Percentiles rank a stretch among this genome's conserved stretches.
phyloP scores from a whole-genome alignment of 2,888 invertebrate genomes.

The Drosophila birchii region DNA sequence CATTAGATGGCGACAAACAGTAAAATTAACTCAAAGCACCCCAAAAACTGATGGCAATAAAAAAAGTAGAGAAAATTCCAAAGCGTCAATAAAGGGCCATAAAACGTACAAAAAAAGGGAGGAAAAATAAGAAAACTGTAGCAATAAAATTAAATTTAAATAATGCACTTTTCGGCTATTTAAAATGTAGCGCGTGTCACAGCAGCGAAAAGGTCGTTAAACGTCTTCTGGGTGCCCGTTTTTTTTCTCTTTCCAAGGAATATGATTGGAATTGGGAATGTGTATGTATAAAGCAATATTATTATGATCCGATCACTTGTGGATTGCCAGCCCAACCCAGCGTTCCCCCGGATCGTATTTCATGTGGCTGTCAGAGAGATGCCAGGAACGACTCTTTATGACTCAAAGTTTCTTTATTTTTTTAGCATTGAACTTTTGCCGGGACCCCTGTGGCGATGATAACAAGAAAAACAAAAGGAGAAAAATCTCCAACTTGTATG shows the following conservation, averaged over 20 bases:
- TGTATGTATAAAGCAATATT: neutral
- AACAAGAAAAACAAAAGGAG: neutral
- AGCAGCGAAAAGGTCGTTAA: conserved; percentile 50
- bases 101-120: conserved; percentile 49
- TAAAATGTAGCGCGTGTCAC: conserved; percentile 77
- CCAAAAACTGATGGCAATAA: conserved; percentile 44
- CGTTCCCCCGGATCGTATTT: conserved; percentile 55
- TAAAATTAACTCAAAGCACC: conserved; percentile 71
- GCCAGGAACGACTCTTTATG: conserved; percentile 35
- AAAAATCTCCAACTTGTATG: conserved; percentile 16
- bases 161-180: conserved; percentile 51
- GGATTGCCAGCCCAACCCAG: conserved; percentile 48
- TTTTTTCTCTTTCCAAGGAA: conserved; percentile 13
- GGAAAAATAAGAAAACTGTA: conserved; percentile 62
- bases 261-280: conserved; percentile 39
- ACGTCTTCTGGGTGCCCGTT: conserved; percentile 21
- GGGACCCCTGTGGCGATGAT: conserved; percentile 61
- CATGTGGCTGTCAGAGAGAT: conserved; percentile 57
- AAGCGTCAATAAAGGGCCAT: conserved; percentile 66
- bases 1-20: conserved; percentile 57
- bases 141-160: conserved; percentile 75
- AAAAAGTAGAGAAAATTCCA: conserved; percentile 58
- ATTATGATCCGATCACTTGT: conserved; percentile 23
- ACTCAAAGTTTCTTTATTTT: conserved; percentile 61
- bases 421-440: conserved; percentile 54